Conservation (phyloP, 2,888 invertebrate genomes). For the Tiliacea citrago region DNA sequence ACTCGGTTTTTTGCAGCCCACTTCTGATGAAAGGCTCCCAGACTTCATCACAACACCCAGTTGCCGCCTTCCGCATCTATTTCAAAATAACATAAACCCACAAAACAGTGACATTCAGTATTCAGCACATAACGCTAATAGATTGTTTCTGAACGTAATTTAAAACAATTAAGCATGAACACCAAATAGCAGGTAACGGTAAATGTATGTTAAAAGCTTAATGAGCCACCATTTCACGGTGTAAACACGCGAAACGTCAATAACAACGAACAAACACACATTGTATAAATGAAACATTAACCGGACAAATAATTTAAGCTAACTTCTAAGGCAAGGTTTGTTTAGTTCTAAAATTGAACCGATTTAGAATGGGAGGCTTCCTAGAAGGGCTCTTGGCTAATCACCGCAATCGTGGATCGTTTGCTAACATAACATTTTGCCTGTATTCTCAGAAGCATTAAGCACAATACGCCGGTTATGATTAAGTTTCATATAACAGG, state of each 20-base stretch:
- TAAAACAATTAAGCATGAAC: conserved; percentile 47
- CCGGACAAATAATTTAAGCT: conserved; percentile 6
- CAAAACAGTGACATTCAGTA: conserved; percentile 24
- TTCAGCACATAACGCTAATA: conserved; percentile 41
- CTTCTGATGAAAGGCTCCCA: no score
- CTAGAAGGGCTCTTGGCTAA: background rate
- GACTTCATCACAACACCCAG: background rate
- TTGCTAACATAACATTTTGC: background rate
- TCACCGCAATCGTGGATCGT: background rate
- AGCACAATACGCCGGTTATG: background rate
- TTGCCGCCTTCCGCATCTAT: background rate
- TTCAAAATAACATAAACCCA: conserved; percentile 20
- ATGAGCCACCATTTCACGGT: conserved; percentile 46
- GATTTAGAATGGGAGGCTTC: background rate
- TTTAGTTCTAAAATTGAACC: background rate
- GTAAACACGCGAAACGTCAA: conserved; percentile 57
- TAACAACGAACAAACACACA: conserved; percentile 37
- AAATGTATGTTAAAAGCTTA: conserved; percentile 46
- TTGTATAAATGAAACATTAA: conserved; percentile 21
- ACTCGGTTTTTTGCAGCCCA: no score
- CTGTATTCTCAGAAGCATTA: background rate
- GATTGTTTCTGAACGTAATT: conserved; percentile 44
- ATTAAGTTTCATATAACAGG: background rate
- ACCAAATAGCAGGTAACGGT: conserved; percentile 24
- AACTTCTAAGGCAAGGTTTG: background rate